Evolutionary conservation across 2,888 invertebrate species (phyloP), one percentile per base, ranked within the genome.

Genomic region (Synergus itoensis): DNA sequence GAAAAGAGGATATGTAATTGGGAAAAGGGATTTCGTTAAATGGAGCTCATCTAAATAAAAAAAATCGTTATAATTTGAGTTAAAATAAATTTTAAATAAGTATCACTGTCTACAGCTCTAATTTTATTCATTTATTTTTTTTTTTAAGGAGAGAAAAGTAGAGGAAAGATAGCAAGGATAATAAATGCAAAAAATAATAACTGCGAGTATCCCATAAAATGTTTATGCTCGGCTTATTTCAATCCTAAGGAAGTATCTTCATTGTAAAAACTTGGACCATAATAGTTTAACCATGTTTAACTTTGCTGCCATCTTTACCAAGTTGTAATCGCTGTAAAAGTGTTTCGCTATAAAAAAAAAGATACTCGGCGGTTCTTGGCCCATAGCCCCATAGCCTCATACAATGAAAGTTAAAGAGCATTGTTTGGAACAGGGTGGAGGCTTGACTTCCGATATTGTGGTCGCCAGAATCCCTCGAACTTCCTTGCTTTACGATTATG

Each of bases 401-500:
- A 73, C 73, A 53, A 73, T 53, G 7, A 11, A 73, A 53, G 53
- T 73, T 73, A 53, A 53, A 14, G 18, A n/a, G 40, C 73, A 73
- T 36, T 57, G 73, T 53, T 73, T 28, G 53, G n/a, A 43, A 18
- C 40, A 36, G 36, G 16, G 53, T 28, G 69, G 36, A 53, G 36
- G 73, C 40, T 73, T 5, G 73, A 73, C 53, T 73, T 57, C 28
- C 12, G 53, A 73, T 73, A 73, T 73, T 73, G 53, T 73, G 40
- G 73, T 53, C 53, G 40, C 40, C 40, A 18, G 9, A 36, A 36
- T 57, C 28, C 73, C 53, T 53, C n/a, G 53, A 73, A 73, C 67
- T 62, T 67, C 67, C 45, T 16, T 80, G 78, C 76, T 84, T 84
- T 81, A 84, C 81, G 84, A 79, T 85, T 84, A 85, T 80, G 80